Conservation (phyloP, 2,113 vertebrate species). For the Grantiella picta region DNA sequence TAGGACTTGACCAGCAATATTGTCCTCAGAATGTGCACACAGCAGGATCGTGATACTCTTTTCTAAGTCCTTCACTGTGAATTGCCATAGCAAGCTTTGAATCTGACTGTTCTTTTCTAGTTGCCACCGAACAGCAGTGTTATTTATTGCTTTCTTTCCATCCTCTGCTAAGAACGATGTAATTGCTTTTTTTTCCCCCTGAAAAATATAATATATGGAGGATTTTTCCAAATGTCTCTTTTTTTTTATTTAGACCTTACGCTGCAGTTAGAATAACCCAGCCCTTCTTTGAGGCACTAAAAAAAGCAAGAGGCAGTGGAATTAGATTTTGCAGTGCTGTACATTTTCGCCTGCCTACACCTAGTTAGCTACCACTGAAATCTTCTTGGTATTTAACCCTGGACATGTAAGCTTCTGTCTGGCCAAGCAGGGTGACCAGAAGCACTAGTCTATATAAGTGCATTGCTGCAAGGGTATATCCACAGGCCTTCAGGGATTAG, state of each 20-base stretch:
- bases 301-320: not conserved
- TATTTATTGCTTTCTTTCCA: not conserved
- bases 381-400: not conserved
- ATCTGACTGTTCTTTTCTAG: not conserved
- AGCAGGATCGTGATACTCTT: not conserved
- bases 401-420: not conserved
- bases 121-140: not conserved
- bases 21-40: not conserved
- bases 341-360: not conserved
- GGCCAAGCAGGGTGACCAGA: not conserved
- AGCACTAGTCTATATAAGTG: not conserved
- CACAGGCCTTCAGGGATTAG: not conserved
- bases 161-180: not conserved
- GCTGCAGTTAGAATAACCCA: not conserved
- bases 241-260: not conserved
- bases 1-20: not conserved
- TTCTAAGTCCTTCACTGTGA: not conserved
- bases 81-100: not conserved
- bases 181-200: not conserved
- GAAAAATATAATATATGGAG: not conserved
- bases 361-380: not conserved
- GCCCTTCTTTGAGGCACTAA: not conserved
- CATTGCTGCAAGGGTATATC: not conserved
- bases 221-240: not conserved
- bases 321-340: not conserved